phyloP scores from a whole-genome alignment of 2,888 invertebrate species.

The Brenthis daphne region DNA sequence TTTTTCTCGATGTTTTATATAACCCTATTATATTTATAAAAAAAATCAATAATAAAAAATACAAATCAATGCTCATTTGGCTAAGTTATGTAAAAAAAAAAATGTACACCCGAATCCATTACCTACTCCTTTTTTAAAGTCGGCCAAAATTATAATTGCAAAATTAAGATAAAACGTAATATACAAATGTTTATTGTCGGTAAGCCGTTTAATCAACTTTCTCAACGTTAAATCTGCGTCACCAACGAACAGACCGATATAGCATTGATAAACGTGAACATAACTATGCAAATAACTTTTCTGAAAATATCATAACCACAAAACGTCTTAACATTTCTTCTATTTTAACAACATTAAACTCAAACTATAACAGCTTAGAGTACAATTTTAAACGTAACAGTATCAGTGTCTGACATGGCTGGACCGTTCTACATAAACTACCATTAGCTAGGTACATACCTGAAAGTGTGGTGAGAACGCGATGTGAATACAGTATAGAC shows the following conservation, averaged over 20 bases:
- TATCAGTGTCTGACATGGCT: constrained; percentile 42
- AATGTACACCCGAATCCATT: too few species aligned
- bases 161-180: background rate
- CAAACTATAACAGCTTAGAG: constrained; percentile 47
- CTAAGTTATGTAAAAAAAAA: too few species aligned
- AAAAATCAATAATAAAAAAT: too few species aligned
- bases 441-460: constrained; percentile 73
- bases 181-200: constrained; percentile 52
- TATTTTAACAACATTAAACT: constrained; percentile 49
- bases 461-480: constrained; percentile 72
- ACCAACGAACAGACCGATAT: constrained; percentile 60
- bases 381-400: constrained; percentile 43
- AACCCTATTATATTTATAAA: too few species aligned
- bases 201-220: constrained; percentile 54
- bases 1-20: too few species aligned
- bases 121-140: too few species aligned
- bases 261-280: constrained; percentile 75
- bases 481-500: constrained; percentile 71
- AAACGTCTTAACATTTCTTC: constrained; percentile 48
- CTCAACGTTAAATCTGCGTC: constrained; percentile 50
- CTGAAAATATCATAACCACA: constrained; percentile 35
- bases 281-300: constrained; percentile 77
- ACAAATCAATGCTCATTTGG: too few species aligned
- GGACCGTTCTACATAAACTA: constrained; percentile 48
- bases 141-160: too few species aligned